Percentiles rank a stretch among this genome's conserved stretches.
Evolutionary conservation across 2,113 vertebrate genomes (phyloP).

Genomic region (Synchiropus splendidus): DNA sequence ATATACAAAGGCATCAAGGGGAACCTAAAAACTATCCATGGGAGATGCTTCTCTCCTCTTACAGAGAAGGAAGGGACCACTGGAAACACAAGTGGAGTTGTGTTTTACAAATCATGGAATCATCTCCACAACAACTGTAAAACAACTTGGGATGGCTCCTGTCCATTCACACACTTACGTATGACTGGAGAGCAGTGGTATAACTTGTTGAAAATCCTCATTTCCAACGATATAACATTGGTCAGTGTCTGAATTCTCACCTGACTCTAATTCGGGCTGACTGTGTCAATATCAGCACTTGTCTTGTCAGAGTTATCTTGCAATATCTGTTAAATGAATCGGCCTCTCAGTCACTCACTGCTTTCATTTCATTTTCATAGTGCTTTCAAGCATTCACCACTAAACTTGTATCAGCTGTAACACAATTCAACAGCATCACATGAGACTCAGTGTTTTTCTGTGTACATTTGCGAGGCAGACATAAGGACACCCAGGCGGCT

Average conservation of each 20-base stretch:
- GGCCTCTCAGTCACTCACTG: slow-evolving; percentile 59
- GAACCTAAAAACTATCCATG: too few relatives aligned
- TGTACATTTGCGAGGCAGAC: slow-evolving; percentile 53
- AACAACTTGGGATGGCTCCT: too few relatives aligned
- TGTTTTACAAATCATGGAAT: too few relatives aligned
- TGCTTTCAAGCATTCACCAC: slow-evolving; percentile 34
- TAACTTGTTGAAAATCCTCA: neutral
- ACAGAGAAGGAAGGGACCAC: too few relatives aligned
- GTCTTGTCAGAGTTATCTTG: slow-evolving; percentile 66
- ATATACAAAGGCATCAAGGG: too few relatives aligned
- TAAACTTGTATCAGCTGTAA: slow-evolving; percentile 55
- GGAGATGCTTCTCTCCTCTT: too few relatives aligned
- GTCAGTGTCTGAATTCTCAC: slow-evolving; percentile 50
- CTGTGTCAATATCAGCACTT: slow-evolving; percentile 64
- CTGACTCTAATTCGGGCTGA: slow-evolving; percentile 61
- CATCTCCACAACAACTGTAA: too few relatives aligned
- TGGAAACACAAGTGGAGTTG: too few relatives aligned
- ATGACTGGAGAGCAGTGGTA: neutral
- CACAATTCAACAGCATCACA: slow-evolving; percentile 62
- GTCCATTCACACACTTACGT: too few relatives aligned
- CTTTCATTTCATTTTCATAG: slow-evolving; percentile 13
- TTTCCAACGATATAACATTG: slow-evolving; percentile 15
- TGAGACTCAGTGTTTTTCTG: slow-evolving; percentile 60
- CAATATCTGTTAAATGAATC: slow-evolving; percentile 64
- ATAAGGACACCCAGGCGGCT: slow-evolving; percentile 20